Evolutionary conservation across 1,140 invertebrate species (phyloP), one percentile per base, ranked within the genome.

Genomic region (Conus betulinus): DNA sequence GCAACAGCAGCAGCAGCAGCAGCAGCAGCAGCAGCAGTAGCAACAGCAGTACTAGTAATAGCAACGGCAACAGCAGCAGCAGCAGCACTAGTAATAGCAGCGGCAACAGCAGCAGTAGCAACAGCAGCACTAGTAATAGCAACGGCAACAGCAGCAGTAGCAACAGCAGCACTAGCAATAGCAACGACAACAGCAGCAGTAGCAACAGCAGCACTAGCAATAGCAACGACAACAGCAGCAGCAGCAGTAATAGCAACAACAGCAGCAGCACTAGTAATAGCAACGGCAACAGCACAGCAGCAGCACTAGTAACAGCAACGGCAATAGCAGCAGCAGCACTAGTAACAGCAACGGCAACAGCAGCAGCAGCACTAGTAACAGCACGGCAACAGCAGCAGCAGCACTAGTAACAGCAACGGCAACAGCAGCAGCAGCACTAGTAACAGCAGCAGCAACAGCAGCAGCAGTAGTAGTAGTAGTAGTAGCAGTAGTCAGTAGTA

Each of bases 401-500:
- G 78, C 5, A 79, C 1, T n/a, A 79, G 78, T n/a, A 79, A 5
- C 5, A 79, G 23, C 5, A 79, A 5, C 4, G 23, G 78, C 23
- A 5, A 5, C 78, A 5, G 78, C 23, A 79, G 23, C 78, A 79
- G 78, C 78, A 79, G 78, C 78, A 79, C 2, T 5, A 79, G 78
- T 4, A 63, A 4, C 17, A 63, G 60, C 60, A 63, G 17, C 23
- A 11, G 17, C 60, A 63, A 1, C 60, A 63, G 60, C 4, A 63
- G 4, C 4, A 63, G 60, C 4, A 63, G 60, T 63, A 63, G 60
- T 20, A 63, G 78, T 79, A 79, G 23, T n/a, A 79, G 78, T n/a
- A 79, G 78, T 79, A 79, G 23, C 4, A 79, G 78, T 79, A 79
- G 78, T 52, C n/a, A 79, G 78, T 23, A 79, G 78, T 52, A 79